Evolutionary conservation across 2,888 invertebrate species (phyloP).

Genomic region (Lamellibrachia satsuma): DNA sequence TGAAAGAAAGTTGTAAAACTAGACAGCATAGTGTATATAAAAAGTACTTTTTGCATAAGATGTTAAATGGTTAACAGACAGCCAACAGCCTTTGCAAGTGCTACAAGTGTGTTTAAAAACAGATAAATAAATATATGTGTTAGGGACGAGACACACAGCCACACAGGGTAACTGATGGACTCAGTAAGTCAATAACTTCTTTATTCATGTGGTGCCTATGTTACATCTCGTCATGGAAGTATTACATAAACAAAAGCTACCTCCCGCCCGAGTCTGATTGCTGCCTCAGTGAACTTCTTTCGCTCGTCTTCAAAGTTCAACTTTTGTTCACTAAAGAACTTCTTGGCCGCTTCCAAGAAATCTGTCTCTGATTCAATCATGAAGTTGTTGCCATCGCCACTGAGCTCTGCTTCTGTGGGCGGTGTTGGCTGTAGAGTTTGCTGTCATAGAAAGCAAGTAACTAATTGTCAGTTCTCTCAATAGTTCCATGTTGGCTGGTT

Average conservation of each 20-base stretch:
- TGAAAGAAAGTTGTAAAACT: background rate
- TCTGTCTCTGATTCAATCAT: constrained; percentile 47
- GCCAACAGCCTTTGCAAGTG: too few species aligned
- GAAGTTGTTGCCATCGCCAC: background rate
- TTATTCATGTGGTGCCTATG: background rate
- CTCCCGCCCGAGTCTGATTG: constrained; percentile 54
- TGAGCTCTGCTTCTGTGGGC: background rate
- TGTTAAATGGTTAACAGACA: too few species aligned
- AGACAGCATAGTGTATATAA: background rate
- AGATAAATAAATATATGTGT: background rate
- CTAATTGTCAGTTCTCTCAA: background rate
- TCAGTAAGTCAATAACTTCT: background rate
- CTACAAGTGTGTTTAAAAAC: too few species aligned
- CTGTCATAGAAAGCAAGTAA: background rate
- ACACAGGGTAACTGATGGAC: constrained; percentile 39
- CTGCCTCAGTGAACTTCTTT: constrained; percentile 52
- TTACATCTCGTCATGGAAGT: background rate
- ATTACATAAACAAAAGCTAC: constrained; percentile 38
- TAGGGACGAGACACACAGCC: background rate
- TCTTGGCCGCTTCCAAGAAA: constrained; percentile 50
- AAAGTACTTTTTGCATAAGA: background rate
- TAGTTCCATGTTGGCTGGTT: background rate
- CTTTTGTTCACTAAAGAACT: constrained; percentile 54
- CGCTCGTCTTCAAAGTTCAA: constrained; percentile 58
- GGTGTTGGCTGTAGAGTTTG: constrained; percentile 6